Evolutionary conservation across 2,888 invertebrate species (phyloP), one percentile per base, ranked within the genome.

Genomic region (Hirudinaria manillensis): DNA sequence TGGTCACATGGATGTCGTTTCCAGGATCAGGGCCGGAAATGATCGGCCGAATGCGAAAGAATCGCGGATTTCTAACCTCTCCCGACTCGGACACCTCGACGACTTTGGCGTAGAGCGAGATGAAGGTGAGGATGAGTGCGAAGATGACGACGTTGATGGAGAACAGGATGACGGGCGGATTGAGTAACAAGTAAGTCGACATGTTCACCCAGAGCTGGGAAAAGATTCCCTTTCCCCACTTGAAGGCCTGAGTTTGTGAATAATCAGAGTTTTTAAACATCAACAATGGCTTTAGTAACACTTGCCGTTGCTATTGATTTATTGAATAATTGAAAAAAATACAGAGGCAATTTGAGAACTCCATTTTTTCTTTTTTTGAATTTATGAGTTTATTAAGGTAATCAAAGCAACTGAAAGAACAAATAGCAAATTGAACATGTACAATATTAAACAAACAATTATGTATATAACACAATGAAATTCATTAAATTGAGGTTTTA

Each of bases 141-240:
- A 75, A 75, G 51, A 72, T 56, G n/a, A 45, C 16, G n/a, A 72
- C 34, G 38, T 71, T 72, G 66, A 75, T 7, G n/a, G 65, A 38
- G 66, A 75, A 75, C 21, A 75, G 53, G 21, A 75, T 53, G 32
- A 65, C 51, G 16, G 75, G 75, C 16, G 72, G 72, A 51, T 75
- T 32, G 24, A 29, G n/a, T 10, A 29, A 32, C 19, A 32, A 68
- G 36, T 29, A 68, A 2, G 29, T 34, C n/a, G 36, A 32, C 68
- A 68, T 34, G 68, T 68, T 68, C 36, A 68, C 68, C 32, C 68
- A 34, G 29, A 36, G n/a, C 68, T 68, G 68, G n/a, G 61, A 61
- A 61, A 61, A 61, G 61, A 24, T 61, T 27, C 24, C 24, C 61
- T 29, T 61, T 24, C 3, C 3, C 61, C 29, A 29, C 19, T 61